Base-by-base conservation (phyloP, 2,797 vertebrate genomes). In the Muscicapa comitata region DNA sequence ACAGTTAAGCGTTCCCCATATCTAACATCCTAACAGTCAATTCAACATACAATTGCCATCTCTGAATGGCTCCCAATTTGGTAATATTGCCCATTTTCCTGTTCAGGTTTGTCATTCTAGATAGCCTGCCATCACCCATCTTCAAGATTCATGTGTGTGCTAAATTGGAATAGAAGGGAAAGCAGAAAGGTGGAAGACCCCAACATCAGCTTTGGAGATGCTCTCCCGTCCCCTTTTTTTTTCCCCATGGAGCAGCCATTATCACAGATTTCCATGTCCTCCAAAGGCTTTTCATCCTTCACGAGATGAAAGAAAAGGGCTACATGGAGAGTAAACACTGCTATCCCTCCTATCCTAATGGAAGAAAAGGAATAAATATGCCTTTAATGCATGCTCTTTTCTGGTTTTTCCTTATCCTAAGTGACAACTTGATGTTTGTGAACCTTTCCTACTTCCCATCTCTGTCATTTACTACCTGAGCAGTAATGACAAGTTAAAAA, bases 211-310 rank as follows among this genome's bases (percentile, higher is more conserved):
- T 73, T 58, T 43, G 13, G 5, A 88, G 50, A 86, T 67, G 29
- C 17, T 42, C 33, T 73, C 42, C 45, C 31, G 29, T 38, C 10
- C 10, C 17, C 4, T 21, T 59, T 59, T 55, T 15, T 24, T 2
- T 1, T 0, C 17, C 7, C 33, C 9, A 13, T 1, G 0, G 14
- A 63, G 7, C 26, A 54, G 38, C n/a, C 33, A 40, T 11, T 23
- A 65, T 9, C 47, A 54, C 24, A 65, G 12, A 62, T 15, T 11
- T 66, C 31, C 48, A 21, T 21, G 11, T 63, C 4, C 21, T 67
- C 61, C n/a, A 63, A 67, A 73, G 40, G 37, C 9, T 29, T 26
- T 25, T 45, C 28, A 55, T 45, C 57, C 26, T 57, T 48, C 31
- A 28, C 12, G 35, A 40, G 38, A 67, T 29, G 25, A 33, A 83